Conservation (phyloP, 2,797 vertebrate species). For the Falco novaeseelandiae region DNA sequence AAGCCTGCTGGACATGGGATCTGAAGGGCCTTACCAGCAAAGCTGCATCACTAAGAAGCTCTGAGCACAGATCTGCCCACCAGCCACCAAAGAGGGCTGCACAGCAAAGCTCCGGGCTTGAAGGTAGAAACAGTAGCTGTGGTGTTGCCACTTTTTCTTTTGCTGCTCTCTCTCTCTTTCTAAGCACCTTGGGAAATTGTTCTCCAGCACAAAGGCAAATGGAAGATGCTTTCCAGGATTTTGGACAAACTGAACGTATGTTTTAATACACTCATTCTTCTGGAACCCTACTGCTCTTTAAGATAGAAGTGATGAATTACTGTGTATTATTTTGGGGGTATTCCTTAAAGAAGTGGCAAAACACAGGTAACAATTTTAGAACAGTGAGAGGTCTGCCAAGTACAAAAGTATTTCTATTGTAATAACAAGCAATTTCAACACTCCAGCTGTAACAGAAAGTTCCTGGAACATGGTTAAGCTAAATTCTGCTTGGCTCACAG, state of each 20-base stretch:
- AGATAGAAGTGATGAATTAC: neutral
- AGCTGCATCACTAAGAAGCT: neutral
- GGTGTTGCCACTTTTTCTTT: neutral
- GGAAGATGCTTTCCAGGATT: neutral
- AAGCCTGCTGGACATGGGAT: neutral
- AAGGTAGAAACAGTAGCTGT: neutral
- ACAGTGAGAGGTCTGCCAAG: neutral
- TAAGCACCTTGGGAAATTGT: neutral
- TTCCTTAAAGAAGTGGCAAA: conserved; percentile 3
- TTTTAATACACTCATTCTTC: neutral
- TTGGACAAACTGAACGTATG: neutral
- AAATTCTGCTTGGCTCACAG: conserved; percentile 28
- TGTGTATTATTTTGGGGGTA: neutral
- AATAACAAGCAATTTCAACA: conserved; percentile 19
- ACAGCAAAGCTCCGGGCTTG: neutral
- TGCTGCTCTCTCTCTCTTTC: neutral
- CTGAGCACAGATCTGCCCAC: neutral
- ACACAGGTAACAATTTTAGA: neutral
- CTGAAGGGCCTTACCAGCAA: neutral
- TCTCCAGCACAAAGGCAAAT: neutral
- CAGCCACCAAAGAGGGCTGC: neutral
- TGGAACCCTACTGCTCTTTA: neutral
- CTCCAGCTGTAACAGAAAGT: conserved; percentile 12
- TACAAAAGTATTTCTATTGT: conserved; percentile 11
- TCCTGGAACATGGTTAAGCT: conserved; percentile 19